These are phyloP conservation scores for Volucella inanis DNA, from an alignment of 2,888 invertebrate species.

Conservation along the genomic window DNA sequence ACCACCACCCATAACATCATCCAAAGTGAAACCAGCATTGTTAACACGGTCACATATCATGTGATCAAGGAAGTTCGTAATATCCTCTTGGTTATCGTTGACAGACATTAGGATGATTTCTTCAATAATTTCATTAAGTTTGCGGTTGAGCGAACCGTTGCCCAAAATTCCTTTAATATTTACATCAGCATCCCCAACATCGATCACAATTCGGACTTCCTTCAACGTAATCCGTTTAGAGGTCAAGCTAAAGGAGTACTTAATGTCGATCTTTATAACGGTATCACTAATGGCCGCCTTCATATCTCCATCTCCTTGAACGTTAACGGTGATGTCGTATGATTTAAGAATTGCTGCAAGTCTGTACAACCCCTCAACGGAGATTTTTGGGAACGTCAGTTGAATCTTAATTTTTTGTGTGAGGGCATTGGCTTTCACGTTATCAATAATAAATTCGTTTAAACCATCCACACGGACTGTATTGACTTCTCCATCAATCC, in stretches of 20 bases:
- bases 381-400: conserved; percentile 74
- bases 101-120: conserved; percentile 78
- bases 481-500: conserved; percentile 77
- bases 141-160: conserved; percentile 77
- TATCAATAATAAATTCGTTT: conserved; percentile 78
- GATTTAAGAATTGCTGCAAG: conserved; percentile 77
- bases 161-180: conserved; percentile 78
- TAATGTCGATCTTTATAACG: conserved; percentile 77
- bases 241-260: conserved; percentile 78
- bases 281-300: conserved; percentile 78
- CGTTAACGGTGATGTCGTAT: conserved; percentile 79
- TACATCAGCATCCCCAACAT: conserved; percentile 78
- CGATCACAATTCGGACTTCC: conserved; percentile 76
- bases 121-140: conserved; percentile 79
- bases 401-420: conserved; percentile 78
- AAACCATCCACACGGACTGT: conserved; percentile 78
- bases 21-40: conserved; percentile 77
- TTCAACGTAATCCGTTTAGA: conserved; percentile 78
- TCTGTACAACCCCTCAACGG: conserved; percentile 78
- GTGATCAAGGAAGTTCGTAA: conserved; percentile 76
- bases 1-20: conserved; percentile 77
- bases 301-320: conserved; percentile 79
- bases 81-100: conserved; percentile 79
- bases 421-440: conserved; percentile 79
- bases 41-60: conserved; percentile 77